Conservation (phyloP, 2,888 invertebrate genomes). For the Athalia rosae region DNA sequence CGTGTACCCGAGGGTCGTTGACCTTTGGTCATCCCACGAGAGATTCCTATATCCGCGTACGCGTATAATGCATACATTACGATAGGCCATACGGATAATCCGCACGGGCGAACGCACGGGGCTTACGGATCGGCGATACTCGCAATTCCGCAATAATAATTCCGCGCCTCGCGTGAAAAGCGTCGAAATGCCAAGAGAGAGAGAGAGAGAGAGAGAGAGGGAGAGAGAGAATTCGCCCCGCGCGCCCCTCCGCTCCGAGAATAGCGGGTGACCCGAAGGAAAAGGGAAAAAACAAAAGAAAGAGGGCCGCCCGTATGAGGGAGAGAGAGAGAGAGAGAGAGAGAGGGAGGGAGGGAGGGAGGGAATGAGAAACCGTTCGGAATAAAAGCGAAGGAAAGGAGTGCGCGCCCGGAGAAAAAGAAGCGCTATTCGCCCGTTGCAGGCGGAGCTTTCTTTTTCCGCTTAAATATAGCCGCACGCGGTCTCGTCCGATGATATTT, state of each 20-base stretch:
- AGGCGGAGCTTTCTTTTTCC: too few relatives aligned
- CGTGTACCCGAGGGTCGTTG: too few relatives aligned
- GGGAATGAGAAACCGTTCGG: background rate
- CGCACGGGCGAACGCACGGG: too few relatives aligned
- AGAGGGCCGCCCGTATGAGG: background rate
- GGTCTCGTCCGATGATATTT: too few relatives aligned
- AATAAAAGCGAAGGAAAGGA: background rate
- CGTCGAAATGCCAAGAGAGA: too few relatives aligned
- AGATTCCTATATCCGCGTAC: too few relatives aligned
- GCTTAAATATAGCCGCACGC: too few relatives aligned
- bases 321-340: background rate
- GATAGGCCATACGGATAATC: too few relatives aligned
- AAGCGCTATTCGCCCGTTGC: too few relatives aligned
- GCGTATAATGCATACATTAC: too few relatives aligned
- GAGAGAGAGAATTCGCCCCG: background rate
- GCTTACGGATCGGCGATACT: background rate
- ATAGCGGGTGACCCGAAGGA: conserved; percentile 43
- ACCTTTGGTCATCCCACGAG: too few relatives aligned
- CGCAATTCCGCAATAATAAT: background rate
- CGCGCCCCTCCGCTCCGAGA: conserved; percentile 22
- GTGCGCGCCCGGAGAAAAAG: background rate
- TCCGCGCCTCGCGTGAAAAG: background rate
- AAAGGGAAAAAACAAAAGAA: conserved; percentile 21
- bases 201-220: too few relatives aligned
- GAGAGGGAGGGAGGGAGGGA: background rate